Conservation (phyloP, 2,888 invertebrate species). For the Camptogramma bilineatum region DNA sequence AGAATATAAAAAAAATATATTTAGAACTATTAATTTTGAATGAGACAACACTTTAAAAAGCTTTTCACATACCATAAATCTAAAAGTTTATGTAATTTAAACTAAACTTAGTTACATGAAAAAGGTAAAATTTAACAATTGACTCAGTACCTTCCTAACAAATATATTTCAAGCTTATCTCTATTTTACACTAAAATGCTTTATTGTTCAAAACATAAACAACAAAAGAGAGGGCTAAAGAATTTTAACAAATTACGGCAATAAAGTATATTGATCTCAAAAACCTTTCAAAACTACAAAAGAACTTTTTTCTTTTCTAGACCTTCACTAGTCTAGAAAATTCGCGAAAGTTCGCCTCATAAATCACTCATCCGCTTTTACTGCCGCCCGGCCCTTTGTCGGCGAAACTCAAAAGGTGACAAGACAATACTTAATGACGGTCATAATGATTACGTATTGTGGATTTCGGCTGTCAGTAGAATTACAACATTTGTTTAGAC, state of each 20-base stretch:
- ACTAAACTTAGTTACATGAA: no score
- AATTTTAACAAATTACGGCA: neutral
- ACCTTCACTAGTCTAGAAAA: constrained; percentile 16
- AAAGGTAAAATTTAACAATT: no score
- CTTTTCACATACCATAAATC: no score
- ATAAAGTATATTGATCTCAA: constrained; percentile 10
- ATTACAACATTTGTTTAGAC: constrained; percentile 52
- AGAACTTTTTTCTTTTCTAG: constrained; percentile 1
- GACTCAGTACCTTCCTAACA: no score
- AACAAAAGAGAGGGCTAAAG: neutral
- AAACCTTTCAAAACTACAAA: constrained; percentile 1
- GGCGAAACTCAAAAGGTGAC: constrained; percentile 72
- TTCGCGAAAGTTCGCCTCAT: constrained; percentile 17
- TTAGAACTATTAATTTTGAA: no score
- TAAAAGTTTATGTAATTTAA: no score
- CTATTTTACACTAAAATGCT: neutral
- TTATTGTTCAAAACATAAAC: neutral
- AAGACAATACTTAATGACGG: constrained; percentile 77
- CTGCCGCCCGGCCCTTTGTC: constrained; percentile 57
- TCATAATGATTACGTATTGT: constrained; percentile 77
- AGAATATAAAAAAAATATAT: no score
- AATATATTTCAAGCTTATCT: neutral
- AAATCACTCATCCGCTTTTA: constrained; percentile 40
- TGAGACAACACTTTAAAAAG: no score
- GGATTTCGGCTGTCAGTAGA: constrained; percentile 60